Percentiles rank a stretch among this genome's conserved stretches.
These are phyloP conservation scores for Epinotia ramella DNA, from an alignment of 2,888 invertebrate genomes.

Conservation along the genomic window DNA sequence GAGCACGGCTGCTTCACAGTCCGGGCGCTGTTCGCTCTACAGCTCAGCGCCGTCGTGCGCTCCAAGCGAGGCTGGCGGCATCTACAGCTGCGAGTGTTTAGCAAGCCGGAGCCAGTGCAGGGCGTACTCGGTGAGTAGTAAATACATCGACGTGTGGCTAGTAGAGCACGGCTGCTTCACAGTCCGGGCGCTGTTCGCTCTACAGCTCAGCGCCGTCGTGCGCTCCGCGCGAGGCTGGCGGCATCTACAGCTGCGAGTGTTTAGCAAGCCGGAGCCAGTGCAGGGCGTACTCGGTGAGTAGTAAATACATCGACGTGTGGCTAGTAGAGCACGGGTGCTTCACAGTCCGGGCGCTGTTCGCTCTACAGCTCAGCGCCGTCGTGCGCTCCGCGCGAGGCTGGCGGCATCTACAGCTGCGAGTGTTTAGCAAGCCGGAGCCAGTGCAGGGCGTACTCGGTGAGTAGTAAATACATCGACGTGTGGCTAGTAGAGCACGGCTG, in stretches of 20 bases:
- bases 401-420: conserved; percentile 93
- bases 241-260: conserved; percentile 92
- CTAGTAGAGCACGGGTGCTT: conserved; percentile 86
- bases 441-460: conserved; percentile 27
- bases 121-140: conserved; percentile 23
- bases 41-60: conserved; percentile 97
- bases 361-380: conserved; percentile 98
- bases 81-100: conserved; percentile 93
- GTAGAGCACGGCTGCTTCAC: conserved; percentile 78
- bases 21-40: conserved; percentile 94
- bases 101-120: conserved; percentile 62
- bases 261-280: conserved; percentile 81
- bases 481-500: conserved; percentile 90
- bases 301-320: conserved; percentile 75
- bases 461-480: background rate
- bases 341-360: conserved; percentile 88
- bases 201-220: conserved; percentile 98
- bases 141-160: conserved; percentile 86
- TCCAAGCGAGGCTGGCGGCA: conserved; percentile 96
- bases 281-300: conserved; percentile 27
- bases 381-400: conserved; percentile 96
- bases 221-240: conserved; percentile 97
- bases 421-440: conserved; percentile 87
- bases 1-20: conserved; percentile 60
- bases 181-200: conserved; percentile 91